A percentile compares a stretch with the other conserved stretches of the same genome.
These are phyloP conservation scores for Quadroppia sp. DNA, from an alignment of 2,888 invertebrate species.

Conservation along the genomic window DNA sequence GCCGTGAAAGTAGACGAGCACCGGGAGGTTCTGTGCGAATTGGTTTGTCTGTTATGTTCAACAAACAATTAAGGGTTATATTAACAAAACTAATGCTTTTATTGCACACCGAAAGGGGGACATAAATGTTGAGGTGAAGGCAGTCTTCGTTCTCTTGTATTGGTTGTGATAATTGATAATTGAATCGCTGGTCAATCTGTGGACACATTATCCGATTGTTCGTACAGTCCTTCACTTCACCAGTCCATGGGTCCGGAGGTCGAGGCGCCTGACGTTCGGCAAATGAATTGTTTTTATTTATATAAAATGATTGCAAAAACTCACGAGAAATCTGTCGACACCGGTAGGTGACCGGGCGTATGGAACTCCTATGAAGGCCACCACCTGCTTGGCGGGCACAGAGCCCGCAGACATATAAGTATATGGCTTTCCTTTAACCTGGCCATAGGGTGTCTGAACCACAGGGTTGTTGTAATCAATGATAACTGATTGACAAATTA, in stretches of 20 bases:
- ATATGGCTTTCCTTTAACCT: constrained; percentile 30
- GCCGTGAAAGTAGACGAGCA: constrained; percentile 61
- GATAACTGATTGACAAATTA: neutral
- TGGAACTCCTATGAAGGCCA: constrained; percentile 40
- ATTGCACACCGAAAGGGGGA: constrained; percentile 58
- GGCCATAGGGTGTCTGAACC: constrained; percentile 7
- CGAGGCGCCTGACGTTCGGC: constrained; percentile 18
- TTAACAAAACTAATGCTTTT: neutral
- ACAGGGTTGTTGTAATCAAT: constrained; percentile 23
- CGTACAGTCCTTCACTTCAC: constrained; percentile 34
- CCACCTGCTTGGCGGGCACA: constrained; percentile 23
- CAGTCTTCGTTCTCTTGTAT: constrained; percentile 64
- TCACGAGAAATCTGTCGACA: constrained; percentile 41
- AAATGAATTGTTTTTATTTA: neutral
- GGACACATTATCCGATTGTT: constrained; percentile 43
- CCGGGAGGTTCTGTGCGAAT: constrained; percentile 51
- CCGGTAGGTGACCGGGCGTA: constrained; percentile 41
- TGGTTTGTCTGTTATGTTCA: neutral
- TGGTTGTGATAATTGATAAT: neutral
- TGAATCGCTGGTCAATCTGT: constrained; percentile 42
- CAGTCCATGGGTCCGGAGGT: constrained; percentile 32
- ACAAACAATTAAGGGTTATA: neutral
- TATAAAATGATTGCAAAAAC: constrained; percentile 11
- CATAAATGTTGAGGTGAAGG: constrained; percentile 74
- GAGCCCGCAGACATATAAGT: neutral